phyloP scores from a whole-genome alignment of 1,140 invertebrate species.

The Drosophila sucinea region DNA sequence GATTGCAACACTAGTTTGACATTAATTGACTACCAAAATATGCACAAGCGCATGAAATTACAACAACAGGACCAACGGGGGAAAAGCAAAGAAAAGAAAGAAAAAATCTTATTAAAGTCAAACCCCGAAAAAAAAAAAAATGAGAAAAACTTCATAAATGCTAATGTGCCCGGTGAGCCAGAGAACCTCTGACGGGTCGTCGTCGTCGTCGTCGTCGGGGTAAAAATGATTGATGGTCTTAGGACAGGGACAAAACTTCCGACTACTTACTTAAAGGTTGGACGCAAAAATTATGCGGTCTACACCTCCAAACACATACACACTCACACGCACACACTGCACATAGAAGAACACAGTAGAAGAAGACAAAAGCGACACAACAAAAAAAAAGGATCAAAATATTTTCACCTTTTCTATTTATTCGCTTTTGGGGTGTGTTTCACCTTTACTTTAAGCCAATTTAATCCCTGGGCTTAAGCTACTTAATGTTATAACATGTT shows the following conservation, averaged over 20 bases:
- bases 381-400: slow-evolving; percentile 61
- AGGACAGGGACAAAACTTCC: slow-evolving; percentile 46
- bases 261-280: slow-evolving; percentile 18
- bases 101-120: slow-evolving; percentile 79
- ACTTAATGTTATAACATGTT: slow-evolving; percentile 71
- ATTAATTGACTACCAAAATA: slow-evolving; percentile 79
- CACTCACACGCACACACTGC: too few species aligned
- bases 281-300: slow-evolving; percentile 66
- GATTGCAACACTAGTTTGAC: slow-evolving; percentile 77
- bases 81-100: not conserved
- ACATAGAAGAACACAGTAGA: not conserved
- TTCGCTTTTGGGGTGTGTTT: slow-evolving; percentile 24
- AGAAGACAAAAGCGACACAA: slow-evolving; percentile 12
- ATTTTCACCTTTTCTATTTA: slow-evolving; percentile 57
- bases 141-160: slow-evolving; percentile 70
- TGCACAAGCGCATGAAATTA: slow-evolving; percentile 81
- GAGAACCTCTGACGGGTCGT: slow-evolving; percentile 33
- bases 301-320: not conserved
- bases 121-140: slow-evolving; percentile 45
- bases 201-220: slow-evolving; percentile 15
- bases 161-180: slow-evolving; percentile 64
- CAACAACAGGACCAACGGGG: slow-evolving; percentile 2
- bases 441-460: slow-evolving; percentile 53
- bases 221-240: slow-evolving; percentile 75
- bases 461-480: slow-evolving; percentile 71